Percentiles rank a stretch among this genome's conserved stretches.
These are phyloP conservation scores for Montipora foliosa DNA, from an alignment of 64 coral and sea anemone species.

Conservation along the genomic window DNA sequence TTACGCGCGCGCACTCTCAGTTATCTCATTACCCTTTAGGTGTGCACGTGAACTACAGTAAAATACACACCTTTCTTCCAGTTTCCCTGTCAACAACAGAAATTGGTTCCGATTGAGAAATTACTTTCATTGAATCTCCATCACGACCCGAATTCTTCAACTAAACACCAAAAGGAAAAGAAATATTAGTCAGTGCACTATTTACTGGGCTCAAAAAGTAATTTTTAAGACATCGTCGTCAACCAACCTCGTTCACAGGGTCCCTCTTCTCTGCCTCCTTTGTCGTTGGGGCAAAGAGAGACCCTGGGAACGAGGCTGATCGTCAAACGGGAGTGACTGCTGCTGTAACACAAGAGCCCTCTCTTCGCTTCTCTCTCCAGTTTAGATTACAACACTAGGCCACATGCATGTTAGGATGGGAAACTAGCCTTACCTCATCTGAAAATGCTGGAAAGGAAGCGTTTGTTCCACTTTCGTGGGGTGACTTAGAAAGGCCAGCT, in stretches of 20 bases:
- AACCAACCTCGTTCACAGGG: too few relatives aligned
- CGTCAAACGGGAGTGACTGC: too few relatives aligned
- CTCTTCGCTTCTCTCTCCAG: not conserved
- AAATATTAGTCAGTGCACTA: not conserved
- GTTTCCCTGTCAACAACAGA: conserved; percentile 75
- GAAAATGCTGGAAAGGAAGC: conserved; percentile 12
- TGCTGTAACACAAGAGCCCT: not conserved
- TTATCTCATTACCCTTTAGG: too few relatives aligned
- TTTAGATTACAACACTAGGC: not conserved
- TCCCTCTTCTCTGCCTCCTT: too few relatives aligned
- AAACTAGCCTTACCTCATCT: not conserved
- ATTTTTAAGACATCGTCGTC: too few relatives aligned
- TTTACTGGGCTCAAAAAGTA: not conserved
- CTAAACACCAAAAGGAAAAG: not conserved
- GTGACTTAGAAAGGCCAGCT: not conserved
- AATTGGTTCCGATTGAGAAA: conserved; percentile 30
- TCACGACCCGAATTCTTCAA: conserved; percentile 38
- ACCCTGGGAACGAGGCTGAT: too few relatives aligned
- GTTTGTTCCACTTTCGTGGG: conserved; percentile 5
- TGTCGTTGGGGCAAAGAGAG: too few relatives aligned
- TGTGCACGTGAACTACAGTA: too few relatives aligned
- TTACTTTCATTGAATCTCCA: not conserved
- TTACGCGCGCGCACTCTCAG: too few relatives aligned
- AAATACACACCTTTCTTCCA: conserved; percentile 49
- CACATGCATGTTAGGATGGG: not conserved